Base-by-base conservation (phyloP, 2,797 vertebrate genomes). In the Danio aesculapii region DNA sequence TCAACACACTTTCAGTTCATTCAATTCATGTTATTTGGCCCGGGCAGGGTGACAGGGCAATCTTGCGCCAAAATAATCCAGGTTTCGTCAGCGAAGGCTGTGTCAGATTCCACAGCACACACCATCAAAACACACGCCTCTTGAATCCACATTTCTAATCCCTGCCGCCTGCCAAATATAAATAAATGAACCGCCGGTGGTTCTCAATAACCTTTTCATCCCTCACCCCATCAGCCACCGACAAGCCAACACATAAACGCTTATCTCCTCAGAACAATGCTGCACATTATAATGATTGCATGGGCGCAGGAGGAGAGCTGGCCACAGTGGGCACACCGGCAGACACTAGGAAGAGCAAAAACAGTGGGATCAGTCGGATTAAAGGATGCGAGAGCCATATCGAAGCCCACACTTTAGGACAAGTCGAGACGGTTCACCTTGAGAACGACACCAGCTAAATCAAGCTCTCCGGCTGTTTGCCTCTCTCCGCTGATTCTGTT, bases 201-300 rank as follows among this genome's bases (percentile, higher is more conserved):
- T 83, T 63, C 59, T 75, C 44, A 72, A 52, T 47, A 75, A 87
- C 76, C 80, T 74, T 64, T 80, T 73, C 71, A 71, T 68, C 4
- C 84, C 30, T 84, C 77, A 79, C 14, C 62, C 57, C 30, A 52
- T 75, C 46, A 75, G 77, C 62, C 76, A 66, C 76, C 67, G 76
- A 81, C 75, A 70, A 69, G 71, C 62, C 79, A 77, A 64, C n/a
- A 57, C 57, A 64, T 47, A 74, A 68, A 58, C 47, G 64, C 75
- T 87, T 87, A 87, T 87, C 86, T 78, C 50, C 68, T 59, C 74
- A 81, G 77, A 85, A 85, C 84, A 85, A 87, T 82, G 66, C 62
- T 66, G 66, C 79, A 61, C 63, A 71, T 79, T 82, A 82, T 21
- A 64, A 75, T 21, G 63, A 82, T 17, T 70, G 69, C 30, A 63